Conservation (phyloP, 2,113 vertebrate genomes). For the Tursiops truncatus region DNA sequence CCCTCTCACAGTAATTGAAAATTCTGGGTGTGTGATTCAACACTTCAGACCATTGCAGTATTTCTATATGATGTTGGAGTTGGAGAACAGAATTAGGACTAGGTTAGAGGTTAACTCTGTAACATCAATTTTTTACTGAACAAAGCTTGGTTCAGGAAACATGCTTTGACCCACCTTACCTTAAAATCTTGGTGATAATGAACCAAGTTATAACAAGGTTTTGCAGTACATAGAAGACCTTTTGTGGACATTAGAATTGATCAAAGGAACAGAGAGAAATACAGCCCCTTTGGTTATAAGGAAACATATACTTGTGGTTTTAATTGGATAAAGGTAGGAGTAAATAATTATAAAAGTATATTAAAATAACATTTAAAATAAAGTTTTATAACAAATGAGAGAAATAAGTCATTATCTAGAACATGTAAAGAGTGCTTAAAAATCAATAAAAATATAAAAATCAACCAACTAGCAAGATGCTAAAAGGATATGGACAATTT, state of each 20-base stretch:
- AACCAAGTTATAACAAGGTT: constrained; percentile 25
- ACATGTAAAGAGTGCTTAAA: constrained; percentile 38
- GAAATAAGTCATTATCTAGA: not conserved
- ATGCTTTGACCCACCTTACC: not conserved
- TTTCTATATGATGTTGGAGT: not conserved
- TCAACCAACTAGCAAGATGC: not conserved
- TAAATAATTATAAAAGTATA: not conserved
- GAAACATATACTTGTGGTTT: not conserved
- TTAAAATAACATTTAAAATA: constrained; percentile 22
- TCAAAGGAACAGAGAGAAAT: not conserved
- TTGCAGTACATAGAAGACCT: not conserved
- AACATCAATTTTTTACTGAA: not conserved
- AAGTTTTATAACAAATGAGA: not conserved
- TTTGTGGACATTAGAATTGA: not conserved
- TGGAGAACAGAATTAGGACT: not conserved
- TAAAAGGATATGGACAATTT: not conserved
- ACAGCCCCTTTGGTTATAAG: not conserved
- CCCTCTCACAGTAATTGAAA: not conserved
- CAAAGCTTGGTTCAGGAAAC: not conserved
- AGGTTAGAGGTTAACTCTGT: constrained; percentile 11
- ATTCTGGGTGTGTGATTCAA: not conserved
- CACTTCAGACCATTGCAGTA: not conserved
- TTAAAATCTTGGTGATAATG: constrained; percentile 45
- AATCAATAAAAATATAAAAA: constrained; percentile 14
- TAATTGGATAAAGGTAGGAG: not conserved